These are phyloP conservation scores for Tenebrio molitor DNA, from an alignment of 1,140 invertebrate species.

Conservation along the genomic window DNA sequence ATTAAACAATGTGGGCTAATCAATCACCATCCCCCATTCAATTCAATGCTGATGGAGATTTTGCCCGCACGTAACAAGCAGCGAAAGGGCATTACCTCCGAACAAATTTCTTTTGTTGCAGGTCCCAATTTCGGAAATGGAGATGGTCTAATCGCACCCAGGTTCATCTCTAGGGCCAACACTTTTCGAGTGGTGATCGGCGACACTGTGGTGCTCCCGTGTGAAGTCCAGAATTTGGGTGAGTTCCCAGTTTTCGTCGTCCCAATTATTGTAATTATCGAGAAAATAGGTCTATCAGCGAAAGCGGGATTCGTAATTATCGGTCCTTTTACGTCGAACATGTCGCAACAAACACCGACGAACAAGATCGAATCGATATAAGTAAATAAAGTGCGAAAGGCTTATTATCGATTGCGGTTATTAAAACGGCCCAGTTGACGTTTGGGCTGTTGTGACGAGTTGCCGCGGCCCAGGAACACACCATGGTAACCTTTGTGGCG, in stretches of 20 bases:
- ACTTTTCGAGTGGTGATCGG: slow-evolving; percentile 81
- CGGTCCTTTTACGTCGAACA: no score
- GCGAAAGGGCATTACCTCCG: background rate
- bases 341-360: no score
- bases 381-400: no score
- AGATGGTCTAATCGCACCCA: slow-evolving; percentile 64
- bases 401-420: no score
- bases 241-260: no score
- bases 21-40: slow-evolving; percentile 9
- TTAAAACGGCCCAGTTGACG: no score
- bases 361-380: no score
- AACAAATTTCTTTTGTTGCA: background rate
- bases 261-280: no score
- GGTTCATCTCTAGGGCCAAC: slow-evolving; percentile 79
- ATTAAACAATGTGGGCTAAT: slow-evolving; percentile 39
- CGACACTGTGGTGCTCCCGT: slow-evolving; percentile 80
- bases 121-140: slow-evolving; percentile 13
- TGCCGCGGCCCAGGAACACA: no score
- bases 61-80: background rate
- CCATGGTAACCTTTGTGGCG: no score
- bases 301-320: no score
- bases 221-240: slow-evolving; percentile 84
- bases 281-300: no score
- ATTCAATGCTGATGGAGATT: background rate
- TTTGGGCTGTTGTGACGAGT: background rate